Base-by-base conservation (phyloP, 2,888 invertebrate genomes). In the Craniophora ligustri region DNA sequence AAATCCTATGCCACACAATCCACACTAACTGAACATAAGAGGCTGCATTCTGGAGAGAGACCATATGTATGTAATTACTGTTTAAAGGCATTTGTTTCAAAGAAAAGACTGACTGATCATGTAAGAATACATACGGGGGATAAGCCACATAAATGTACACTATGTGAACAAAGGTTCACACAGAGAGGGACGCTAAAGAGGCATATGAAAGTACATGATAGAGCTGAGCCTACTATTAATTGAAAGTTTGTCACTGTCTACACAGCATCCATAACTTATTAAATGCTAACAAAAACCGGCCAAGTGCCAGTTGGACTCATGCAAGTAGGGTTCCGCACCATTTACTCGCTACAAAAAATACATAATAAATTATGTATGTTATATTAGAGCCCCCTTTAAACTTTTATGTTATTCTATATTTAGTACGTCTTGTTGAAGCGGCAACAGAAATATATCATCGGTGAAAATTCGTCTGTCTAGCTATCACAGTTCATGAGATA, bases 21-120 rank as follows among this genome's bases (percentile, higher is more conserved):
- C 0, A 85, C 88, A 0, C 67, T 89, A 28, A 72, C 85, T 0
- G 89, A 91, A 49, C 93, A 94, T 59, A 88, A 85, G 41, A 72
- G 93, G n/a, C 82, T 86, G n/a, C 93, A 93, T 62, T 87, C 92
- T 0, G 91, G 93, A 0, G 93, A 93, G 35, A 55, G 88, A 23
- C 93, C 93, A 0, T 93, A 77, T 46, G 42, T 59, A 1, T 93
- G 93, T 47, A 79, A 53, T 5, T 86, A 80, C 48, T 93, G 93
- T 51, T 63, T 82, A 0, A 92, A 92, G 61, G 82, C 80, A 8
- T 93, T 93, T 54, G 72, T 89, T 2, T 88, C 91, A 0, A 91
- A 85, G 60, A 84, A 87, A 30, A 81, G 88, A 42, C 62, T 91
- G 50, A 82, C 80, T 1, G 92, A 91, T 13, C 94, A 94, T 59